Evolutionary conservation across 2,888 invertebrate species (phyloP), one percentile per base, ranked within the genome.

Genomic region (Tinea semifulvella): DNA sequence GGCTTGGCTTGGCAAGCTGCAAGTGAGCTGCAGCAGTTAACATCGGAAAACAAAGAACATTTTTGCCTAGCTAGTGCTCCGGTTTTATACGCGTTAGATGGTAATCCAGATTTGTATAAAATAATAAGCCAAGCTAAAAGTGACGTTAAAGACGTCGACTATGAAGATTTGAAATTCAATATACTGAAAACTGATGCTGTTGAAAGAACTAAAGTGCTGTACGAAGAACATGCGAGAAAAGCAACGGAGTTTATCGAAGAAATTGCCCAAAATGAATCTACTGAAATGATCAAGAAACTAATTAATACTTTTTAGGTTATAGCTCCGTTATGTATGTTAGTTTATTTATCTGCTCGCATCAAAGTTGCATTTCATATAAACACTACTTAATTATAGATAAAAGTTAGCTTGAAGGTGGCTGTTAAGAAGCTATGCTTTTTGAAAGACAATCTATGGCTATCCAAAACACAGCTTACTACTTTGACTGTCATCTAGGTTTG

Each of bases 61-160:
- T 90, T 91, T 58, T 89, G 87, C 62, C 69, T 94, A 43, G 88
- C 92, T 2, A 90, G 90, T 51, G 93, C 93, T 1, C 95, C 95
- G 0, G 89, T 94, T 0, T 82, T 94, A 47, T 92, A 92, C 49
- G 92, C 94, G 53, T 71, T 94, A 28, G 88, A 92, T 64, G 83
- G 88, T 43, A 90, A 94, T 59, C 89, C 90, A 1, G 83, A 84
- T 13, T 63, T 92, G 40, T 90, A 91, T 52, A 79, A 77, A 27
- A 62, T 75, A 1, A 77, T 80, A 46, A 86, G 88, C 54, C 86
- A 86, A 60, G 88, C 89, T 1, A 76, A 84, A 49, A 85, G 85
- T 45, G 86, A 84, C 46, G 85, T 89, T 0, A 83, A 86, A 40
- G 84, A 88, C 56, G 85, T 89, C 0, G 86, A 90, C 61, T 89